These are phyloP conservation scores for Nothoprocta pentlandii DNA, from an alignment of 2,113 vertebrate species.

Conservation along the genomic window DNA sequence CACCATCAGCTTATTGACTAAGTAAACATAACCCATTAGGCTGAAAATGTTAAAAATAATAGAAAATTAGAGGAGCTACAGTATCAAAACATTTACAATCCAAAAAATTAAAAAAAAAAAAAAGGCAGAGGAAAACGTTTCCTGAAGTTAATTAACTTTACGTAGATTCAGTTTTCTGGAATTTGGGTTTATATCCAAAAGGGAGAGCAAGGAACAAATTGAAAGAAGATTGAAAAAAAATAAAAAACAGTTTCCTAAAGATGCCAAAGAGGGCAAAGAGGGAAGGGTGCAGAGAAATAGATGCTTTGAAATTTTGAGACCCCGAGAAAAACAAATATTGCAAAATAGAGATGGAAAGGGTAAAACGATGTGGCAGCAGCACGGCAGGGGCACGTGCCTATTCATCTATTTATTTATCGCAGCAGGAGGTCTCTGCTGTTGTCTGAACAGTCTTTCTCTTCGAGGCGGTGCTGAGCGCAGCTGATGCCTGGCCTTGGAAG, in stretches of 20 bases:
- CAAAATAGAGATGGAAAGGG: background rate
- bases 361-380: background rate
- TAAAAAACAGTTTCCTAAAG: background rate
- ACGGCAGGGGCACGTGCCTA: background rate
- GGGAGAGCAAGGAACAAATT: background rate
- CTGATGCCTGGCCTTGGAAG: conserved; percentile 50
- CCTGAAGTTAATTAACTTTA: conserved; percentile 14
- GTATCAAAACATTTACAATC: background rate
- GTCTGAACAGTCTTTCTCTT: background rate
- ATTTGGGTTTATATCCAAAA: conserved; percentile 5
- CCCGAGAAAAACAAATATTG: background rate
- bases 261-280: background rate
- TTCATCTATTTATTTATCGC: conserved; percentile 24
- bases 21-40: conserved; percentile 36
- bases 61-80: background rate
- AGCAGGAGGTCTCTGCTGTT: conserved; percentile 21
- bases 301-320: background rate
- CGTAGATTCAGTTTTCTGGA: background rate
- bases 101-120: background rate
- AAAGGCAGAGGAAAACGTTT: background rate
- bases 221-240: background rate
- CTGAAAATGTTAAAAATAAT: background rate
- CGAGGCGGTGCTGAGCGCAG: conserved; percentile 9
- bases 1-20: conserved; percentile 42
- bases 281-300: background rate